Evolutionary conservation across 2,888 invertebrate species (phyloP).

Genomic region (Tachina grossa): DNA sequence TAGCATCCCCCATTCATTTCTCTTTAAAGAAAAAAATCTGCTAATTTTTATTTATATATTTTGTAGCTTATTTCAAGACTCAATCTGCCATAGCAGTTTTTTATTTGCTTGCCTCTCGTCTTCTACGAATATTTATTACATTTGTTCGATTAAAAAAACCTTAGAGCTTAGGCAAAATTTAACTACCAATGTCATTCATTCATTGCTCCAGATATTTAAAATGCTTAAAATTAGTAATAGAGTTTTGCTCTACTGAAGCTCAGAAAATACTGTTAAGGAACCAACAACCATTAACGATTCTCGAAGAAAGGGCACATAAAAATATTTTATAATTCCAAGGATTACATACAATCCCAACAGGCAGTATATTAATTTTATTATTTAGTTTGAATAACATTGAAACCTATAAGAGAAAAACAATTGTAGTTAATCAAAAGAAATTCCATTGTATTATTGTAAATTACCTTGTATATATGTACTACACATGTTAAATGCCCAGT

Average conservation of each 20-base stretch:
- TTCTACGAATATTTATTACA: not conserved
- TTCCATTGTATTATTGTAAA: no score
- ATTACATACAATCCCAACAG: no score
- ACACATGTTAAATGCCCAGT: no score
- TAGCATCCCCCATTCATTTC: not conserved
- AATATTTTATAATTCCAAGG: no score
- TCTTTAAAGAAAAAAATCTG: not conserved
- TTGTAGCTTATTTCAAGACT: not conserved
- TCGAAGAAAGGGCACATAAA: no score
- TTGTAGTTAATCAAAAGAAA: no score
- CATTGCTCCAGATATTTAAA: slow-evolving; percentile 6
- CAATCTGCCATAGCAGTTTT: not conserved
- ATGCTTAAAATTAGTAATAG: slow-evolving; percentile 27
- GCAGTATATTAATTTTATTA: no score
- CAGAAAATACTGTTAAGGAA: slow-evolving; percentile 12
- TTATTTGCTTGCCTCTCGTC: no score
- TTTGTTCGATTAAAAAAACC: not conserved
- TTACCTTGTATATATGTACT: no score
- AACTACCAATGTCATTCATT: slow-evolving; percentile 13
- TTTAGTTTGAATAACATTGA: no score
- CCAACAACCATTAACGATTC: not conserved
- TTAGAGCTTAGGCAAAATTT: not conserved
- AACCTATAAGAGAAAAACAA: no score
- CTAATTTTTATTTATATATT: not conserved
- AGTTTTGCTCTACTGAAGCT: slow-evolving; percentile 2